Conservation (phyloP, 2,888 invertebrate genomes). For the Drosophila paracracens region DNA sequence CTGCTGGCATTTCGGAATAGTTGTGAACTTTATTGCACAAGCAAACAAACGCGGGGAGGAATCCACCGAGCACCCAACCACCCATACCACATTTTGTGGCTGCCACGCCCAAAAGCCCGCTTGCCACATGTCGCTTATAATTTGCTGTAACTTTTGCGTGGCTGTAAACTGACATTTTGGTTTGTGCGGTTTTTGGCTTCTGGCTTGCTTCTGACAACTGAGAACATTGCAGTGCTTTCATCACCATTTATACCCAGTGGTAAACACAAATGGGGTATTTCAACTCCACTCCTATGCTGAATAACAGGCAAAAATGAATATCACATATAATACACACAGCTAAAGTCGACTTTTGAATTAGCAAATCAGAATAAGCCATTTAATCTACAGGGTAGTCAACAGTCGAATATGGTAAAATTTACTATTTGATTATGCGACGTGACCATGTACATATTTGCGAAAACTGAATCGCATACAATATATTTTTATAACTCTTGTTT, state of each 20-base stretch:
- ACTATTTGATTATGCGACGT: slow-evolving; percentile 19
- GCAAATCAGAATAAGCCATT: neutral
- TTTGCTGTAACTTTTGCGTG: slow-evolving; percentile 62
- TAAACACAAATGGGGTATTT: neutral
- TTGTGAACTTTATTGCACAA: slow-evolving; percentile 67
- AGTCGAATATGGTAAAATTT: neutral
- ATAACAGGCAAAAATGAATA: neutral
- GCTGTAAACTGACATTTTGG: slow-evolving; percentile 63
- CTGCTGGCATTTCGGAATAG: slow-evolving; percentile 68
- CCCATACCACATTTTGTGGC: slow-evolving; percentile 59
- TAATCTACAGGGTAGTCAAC: neutral
- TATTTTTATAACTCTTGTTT: slow-evolving; percentile 52
- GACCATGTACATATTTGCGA: slow-evolving; percentile 1
- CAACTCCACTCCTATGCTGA: neutral
- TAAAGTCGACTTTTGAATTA: neutral
- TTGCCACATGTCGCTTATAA: slow-evolving; percentile 73
- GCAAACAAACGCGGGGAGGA: slow-evolving; percentile 30
- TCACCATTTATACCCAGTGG: slow-evolving; percentile 12
- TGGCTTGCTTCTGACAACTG: slow-evolving; percentile 37
- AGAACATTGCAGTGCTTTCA: slow-evolving; percentile 17
- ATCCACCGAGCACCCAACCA: slow-evolving; percentile 13
- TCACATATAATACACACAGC: neutral
- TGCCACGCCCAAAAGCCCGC: slow-evolving; percentile 40
- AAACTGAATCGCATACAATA: slow-evolving; percentile 14
- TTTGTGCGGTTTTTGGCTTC: slow-evolving; percentile 46